These are phyloP conservation scores for Apodemus agrarius DNA, from an alignment of 2,797 vertebrate genomes.

Conservation along the genomic window DNA sequence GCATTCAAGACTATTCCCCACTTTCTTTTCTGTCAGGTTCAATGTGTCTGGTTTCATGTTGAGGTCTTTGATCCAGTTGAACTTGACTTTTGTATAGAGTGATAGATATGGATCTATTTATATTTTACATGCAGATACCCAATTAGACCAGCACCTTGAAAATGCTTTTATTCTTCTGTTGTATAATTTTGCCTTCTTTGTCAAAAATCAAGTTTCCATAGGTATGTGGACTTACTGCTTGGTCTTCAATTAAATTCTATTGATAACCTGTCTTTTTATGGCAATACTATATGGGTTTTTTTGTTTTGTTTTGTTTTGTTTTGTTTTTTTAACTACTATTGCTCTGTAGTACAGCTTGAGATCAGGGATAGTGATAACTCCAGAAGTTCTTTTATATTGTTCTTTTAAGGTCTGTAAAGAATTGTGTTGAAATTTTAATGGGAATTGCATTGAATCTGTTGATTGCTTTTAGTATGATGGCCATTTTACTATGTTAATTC, in stretches of 20 bases:
- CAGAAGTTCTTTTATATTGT: neutral
- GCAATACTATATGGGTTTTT: neutral
- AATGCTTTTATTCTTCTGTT: neutral
- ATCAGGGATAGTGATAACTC: neutral
- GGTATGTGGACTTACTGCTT: neutral
- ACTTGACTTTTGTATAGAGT: neutral
- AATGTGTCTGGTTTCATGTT: neutral
- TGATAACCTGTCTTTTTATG: neutral
- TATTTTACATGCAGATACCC: neutral
- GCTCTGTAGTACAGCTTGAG: neutral
- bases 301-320: too few species aligned
- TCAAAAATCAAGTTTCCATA: neutral
- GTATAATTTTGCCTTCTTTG: neutral
- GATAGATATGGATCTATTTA: neutral
- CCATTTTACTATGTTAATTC: neutral
- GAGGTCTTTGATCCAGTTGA: neutral
- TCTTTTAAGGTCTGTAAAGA: neutral
- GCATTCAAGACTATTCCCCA: neutral
- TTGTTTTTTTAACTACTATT: neutral
- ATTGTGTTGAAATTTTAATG: neutral
- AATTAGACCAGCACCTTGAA: neutral
- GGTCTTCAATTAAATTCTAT: neutral
- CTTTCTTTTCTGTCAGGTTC: neutral
- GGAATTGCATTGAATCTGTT: neutral
- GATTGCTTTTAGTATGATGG: neutral